Percentiles rank a stretch among this genome's conserved stretches.
These are phyloP conservation scores for Aegithalos caudatus DNA, from an alignment of 2,113 vertebrate genomes.

Conservation along the genomic window DNA sequence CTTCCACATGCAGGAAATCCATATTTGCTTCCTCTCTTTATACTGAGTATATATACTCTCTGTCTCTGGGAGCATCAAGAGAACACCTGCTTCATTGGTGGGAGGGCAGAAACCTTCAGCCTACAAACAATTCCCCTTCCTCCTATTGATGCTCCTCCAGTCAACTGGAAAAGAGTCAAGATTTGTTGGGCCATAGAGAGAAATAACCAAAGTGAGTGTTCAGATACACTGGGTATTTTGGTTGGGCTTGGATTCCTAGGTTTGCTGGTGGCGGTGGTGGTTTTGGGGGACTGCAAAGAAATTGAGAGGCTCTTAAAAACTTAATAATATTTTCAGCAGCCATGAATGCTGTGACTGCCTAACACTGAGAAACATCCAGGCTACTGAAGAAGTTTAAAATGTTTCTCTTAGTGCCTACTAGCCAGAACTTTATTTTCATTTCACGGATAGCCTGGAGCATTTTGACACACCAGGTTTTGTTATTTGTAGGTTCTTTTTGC, in stretches of 20 bases:
- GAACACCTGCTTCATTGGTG: fast-evolving
- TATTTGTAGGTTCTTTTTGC: background rate
- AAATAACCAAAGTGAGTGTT: background rate
- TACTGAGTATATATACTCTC: background rate
- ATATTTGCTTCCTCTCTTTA: background rate
- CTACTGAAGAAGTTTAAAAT: background rate
- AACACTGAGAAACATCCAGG: background rate
- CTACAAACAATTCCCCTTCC: background rate
- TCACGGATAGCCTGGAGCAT: background rate
- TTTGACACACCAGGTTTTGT: background rate
- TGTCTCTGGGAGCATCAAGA: background rate
- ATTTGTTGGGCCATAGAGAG: background rate
- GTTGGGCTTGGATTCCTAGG: background rate
- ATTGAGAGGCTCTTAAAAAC: background rate
- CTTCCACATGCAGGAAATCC: background rate
- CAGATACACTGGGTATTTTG: background rate
- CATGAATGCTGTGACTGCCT: background rate
- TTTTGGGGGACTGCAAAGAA: background rate
- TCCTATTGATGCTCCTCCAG: background rate
- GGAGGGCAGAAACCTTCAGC: background rate
- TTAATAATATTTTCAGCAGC: background rate
- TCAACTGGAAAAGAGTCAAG: background rate
- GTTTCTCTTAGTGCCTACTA: background rate
- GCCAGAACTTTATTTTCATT: background rate
- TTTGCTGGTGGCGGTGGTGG: background rate